Evolutionary conservation across 2,113 vertebrate species (phyloP).

Genomic region (Pelusios castaneus): DNA sequence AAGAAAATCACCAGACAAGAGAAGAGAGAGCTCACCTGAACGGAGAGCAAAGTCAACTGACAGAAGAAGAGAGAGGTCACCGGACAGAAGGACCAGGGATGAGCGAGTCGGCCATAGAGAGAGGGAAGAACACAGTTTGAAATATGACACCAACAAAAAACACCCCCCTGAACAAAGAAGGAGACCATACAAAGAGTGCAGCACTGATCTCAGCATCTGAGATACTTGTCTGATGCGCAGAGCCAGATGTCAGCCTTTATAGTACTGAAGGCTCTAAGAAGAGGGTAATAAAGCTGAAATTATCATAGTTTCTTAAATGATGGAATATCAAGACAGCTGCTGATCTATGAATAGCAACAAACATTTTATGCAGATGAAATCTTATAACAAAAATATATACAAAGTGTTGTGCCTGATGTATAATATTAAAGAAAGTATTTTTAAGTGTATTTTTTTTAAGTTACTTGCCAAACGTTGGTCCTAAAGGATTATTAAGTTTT

Average conservation of each 20-base stretch:
- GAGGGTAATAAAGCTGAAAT: slow-evolving; percentile 50
- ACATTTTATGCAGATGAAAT: slow-evolving; percentile 80
- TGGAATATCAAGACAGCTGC: slow-evolving; percentile 61
- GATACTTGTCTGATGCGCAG: slow-evolving; percentile 52
- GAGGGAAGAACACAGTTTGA: slow-evolving; percentile 80
- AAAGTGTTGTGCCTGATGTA: slow-evolving; percentile 85
- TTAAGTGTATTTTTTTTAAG: slow-evolving; percentile 80
- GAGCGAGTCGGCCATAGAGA: slow-evolving; percentile 74
- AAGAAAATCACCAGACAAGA: slow-evolving; percentile 77
- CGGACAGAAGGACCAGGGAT: slow-evolving; percentile 76
- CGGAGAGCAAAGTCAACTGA: slow-evolving; percentile 84
- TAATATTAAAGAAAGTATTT: slow-evolving; percentile 88
- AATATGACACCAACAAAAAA: slow-evolving; percentile 72
- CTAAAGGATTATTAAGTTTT: slow-evolving; percentile 77
- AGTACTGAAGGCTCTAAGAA: slow-evolving; percentile 41
- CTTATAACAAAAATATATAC: slow-evolving; percentile 66
- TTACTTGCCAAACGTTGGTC: slow-evolving; percentile 85
- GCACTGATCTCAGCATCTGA: slow-evolving; percentile 98
- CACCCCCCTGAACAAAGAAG: slow-evolving; percentile 83
- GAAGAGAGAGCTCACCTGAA: slow-evolving; percentile 79
- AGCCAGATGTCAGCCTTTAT: slow-evolving; percentile 42
- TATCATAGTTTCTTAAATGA: slow-evolving; percentile 47
- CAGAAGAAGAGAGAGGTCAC: slow-evolving; percentile 75
- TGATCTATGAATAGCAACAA: slow-evolving; percentile 57
- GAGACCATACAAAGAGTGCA: slow-evolving; percentile 90